phyloP scores from a whole-genome alignment of 2,888 invertebrate species.

The Synanthedon myopaeformis region DNA sequence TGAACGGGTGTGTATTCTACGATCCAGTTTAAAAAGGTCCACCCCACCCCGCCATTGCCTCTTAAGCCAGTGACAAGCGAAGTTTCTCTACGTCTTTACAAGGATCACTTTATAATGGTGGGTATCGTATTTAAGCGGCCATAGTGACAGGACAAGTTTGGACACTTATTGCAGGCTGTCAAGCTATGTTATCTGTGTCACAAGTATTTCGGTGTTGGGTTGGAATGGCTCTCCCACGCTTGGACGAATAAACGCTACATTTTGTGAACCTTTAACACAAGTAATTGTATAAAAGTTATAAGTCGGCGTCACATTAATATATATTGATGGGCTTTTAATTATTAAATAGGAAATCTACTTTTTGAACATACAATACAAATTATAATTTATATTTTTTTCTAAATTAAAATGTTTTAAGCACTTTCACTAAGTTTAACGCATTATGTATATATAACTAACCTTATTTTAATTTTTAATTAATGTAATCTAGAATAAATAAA shows the following conservation, averaged over 20 bases:
- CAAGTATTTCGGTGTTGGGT: conserved; percentile 34
- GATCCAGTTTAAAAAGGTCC: conserved; percentile 46
- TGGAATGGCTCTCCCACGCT: conserved; percentile 43
- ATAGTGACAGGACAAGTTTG: conserved; percentile 52
- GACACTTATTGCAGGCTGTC: conserved; percentile 51
- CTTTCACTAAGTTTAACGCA: too few relatives aligned
- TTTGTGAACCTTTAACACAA: neutral
- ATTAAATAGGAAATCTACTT: too few relatives aligned
- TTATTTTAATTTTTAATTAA: too few relatives aligned
- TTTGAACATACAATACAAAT: too few relatives aligned
- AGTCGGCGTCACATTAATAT: too few relatives aligned
- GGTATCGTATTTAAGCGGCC: conserved; percentile 36
- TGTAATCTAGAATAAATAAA: too few relatives aligned
- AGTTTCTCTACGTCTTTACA: conserved; percentile 16
- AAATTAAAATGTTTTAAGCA: too few relatives aligned
- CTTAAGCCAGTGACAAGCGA: conserved; percentile 12
- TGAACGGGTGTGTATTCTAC: conserved; percentile 36
- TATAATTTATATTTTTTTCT: too few relatives aligned
- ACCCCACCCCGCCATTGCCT: conserved; percentile 15
- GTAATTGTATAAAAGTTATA: too few relatives aligned
- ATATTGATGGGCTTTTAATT: too few relatives aligned
- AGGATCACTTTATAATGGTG: conserved; percentile 36
- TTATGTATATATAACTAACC: too few relatives aligned
- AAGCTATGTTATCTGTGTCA: conserved; percentile 47
- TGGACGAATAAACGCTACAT: conserved; percentile 5